Evolutionary conservation across 2,113 vertebrate species (phyloP).

Genomic region (Callithrix jacchus): DNA sequence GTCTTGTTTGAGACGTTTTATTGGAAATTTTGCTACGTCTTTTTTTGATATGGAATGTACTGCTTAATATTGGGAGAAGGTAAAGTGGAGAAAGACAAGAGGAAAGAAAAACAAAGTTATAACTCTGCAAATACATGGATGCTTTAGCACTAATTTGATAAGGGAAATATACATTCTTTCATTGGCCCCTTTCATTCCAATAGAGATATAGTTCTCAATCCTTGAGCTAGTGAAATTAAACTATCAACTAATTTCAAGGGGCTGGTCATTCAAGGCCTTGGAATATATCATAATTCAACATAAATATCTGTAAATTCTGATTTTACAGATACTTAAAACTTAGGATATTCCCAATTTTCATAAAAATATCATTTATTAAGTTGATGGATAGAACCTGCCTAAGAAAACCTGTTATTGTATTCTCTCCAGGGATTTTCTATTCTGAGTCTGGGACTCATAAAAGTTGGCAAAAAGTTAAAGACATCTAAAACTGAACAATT

Average conservation of each 20-base stretch:
- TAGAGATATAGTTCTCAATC: background rate
- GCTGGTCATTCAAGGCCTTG: background rate
- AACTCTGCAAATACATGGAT: background rate
- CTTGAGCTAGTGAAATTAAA: background rate
- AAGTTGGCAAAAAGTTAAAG: background rate
- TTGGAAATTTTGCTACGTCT: background rate
- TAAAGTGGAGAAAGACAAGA: background rate
- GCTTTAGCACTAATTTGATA: background rate
- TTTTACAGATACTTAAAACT: background rate
- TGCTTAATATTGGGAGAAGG: background rate
- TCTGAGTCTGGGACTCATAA: background rate
- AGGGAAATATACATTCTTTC: background rate
- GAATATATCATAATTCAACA: background rate
- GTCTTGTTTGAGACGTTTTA: background rate
- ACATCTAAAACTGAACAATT: background rate
- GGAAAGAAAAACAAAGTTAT: background rate
- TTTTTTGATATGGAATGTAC: background rate
- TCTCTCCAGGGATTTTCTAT: background rate
- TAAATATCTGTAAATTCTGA: slow-evolving; percentile 20
- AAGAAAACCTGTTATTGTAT: background rate
- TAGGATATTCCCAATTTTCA: background rate
- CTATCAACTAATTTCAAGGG: background rate
- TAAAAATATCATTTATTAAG: background rate
- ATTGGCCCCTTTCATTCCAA: background rate
- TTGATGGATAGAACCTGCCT: background rate